Base-by-base conservation (phyloP, 2,888 invertebrate species). In the Portevinia maculata region DNA sequence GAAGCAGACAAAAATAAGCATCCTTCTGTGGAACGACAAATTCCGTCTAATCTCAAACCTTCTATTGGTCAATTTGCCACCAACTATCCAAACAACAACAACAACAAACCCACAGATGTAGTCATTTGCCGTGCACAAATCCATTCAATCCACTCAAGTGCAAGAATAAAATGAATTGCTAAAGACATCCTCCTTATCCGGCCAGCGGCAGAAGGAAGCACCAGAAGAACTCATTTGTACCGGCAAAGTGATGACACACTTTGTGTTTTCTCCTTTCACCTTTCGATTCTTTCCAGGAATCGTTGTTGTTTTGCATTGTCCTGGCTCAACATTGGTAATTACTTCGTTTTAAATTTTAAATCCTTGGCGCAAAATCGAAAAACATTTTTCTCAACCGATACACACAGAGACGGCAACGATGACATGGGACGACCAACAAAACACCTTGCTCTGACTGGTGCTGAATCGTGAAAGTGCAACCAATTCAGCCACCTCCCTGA, bases 311-410 rank as follows among this genome's bases (percentile, higher is more conserved):
- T 21, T 28, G 28, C 24, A 17, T 17, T 62, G 11, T 7, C n/a
- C 24, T 19, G 19, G 53, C 19, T 24, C 37, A 65, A 24, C 59
- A n/a, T n/a, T n/a, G n/a, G 59, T 76, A 71, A 81, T 81, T 71
- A 76, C 81, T 71, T 76, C 46, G 32, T 60, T 71, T 81, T 76
- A 76, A 76, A 81, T 71, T 76, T 53, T 37, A 71, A 83, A 83
- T 83, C 78, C 64, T 30, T 8, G 48, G 53, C 41, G 37, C 41
- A 59, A 53, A 62, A 76, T 71, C 48, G 48, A 37, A 81, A 75
- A 67, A 17, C 32, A 76, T 78, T 65, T 46, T 34, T 15, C 34
- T n/a, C 21, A 13, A 15, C 52, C 41, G 15, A 41, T 19, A 59
- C 44, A 71, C 74, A 5, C 3, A 39, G 44, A 62, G 21, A 50